phyloP scores from a whole-genome alignment of 2,888 invertebrate genomes.

The Eumacrocentrus americanus region DNA sequence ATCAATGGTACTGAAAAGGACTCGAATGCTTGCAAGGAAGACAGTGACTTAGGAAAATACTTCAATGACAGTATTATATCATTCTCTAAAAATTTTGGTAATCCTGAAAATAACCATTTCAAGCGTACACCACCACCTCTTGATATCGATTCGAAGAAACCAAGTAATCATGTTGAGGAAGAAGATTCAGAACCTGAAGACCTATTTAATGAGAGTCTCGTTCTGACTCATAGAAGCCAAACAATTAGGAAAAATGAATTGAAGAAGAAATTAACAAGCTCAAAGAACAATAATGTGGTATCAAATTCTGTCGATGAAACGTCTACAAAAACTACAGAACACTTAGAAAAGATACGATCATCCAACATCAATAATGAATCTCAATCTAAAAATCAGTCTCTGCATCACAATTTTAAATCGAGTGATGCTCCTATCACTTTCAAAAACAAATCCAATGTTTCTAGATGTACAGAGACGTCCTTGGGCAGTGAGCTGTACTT shows the following conservation, averaged over 20 bases:
- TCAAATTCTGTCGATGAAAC: not conserved
- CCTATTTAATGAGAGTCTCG: not conserved
- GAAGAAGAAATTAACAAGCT: not conserved
- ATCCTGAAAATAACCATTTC: not conserved
- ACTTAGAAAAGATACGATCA: not conserved
- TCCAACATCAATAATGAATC: not conserved
- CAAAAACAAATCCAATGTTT: not conserved
- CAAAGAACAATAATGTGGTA: not conserved
- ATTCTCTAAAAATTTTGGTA: constrained; percentile 1
- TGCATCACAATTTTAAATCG: not conserved
- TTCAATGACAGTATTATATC: constrained; percentile 35
- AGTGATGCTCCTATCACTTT: not conserved
- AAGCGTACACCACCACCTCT: not conserved
- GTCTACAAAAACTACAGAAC: not conserved
- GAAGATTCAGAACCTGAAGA: not conserved
- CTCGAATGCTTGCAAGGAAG: constrained; percentile 16
- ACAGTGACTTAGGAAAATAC: constrained; percentile 40
- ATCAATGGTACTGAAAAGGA: constrained; percentile 12
- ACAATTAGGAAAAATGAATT: not conserved
- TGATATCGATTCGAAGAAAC: constrained; percentile 7
- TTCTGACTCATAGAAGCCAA: constrained; percentile 6
- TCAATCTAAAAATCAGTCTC: not conserved
- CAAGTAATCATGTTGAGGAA: not conserved
- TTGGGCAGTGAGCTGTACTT: not conserved
- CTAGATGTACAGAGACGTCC: not conserved